Evolutionary conservation across 2,113 vertebrate genomes (phyloP).

Genomic region (Amblyopsis rosae): DNA sequence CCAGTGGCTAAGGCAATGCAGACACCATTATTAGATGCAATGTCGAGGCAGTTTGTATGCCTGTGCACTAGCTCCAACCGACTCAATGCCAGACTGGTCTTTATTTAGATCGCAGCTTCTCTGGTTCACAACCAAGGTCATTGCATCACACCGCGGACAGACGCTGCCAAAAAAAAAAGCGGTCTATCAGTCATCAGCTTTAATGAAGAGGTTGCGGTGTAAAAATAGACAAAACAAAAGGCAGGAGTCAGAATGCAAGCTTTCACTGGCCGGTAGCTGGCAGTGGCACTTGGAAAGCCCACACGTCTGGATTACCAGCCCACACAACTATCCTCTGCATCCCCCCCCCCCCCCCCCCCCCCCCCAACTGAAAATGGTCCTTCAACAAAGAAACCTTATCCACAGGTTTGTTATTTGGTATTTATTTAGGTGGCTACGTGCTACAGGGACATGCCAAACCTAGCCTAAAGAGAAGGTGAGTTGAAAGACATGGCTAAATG

Average conservation of each 20-base stretch:
- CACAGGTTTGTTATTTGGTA: slow-evolving; percentile 34
- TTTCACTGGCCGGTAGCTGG: slow-evolving; percentile 49
- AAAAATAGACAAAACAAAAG: slow-evolving; percentile 73
- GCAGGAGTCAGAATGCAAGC: slow-evolving; percentile 51
- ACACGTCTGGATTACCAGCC: slow-evolving; percentile 55
- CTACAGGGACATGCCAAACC: too few relatives aligned
- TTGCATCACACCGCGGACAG: slow-evolving; percentile 58
- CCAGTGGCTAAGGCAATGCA: background rate
- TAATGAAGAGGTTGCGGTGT: slow-evolving; percentile 65
- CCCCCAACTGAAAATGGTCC: slow-evolving; percentile 26
- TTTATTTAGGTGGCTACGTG: slow-evolving; percentile 38
- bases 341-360: background rate
- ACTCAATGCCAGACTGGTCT: slow-evolving; percentile 47
- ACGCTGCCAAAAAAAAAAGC: slow-evolving; percentile 60
- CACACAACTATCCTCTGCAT: slow-evolving; percentile 35
- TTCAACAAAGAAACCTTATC: background rate
- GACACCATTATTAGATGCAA: slow-evolving; percentile 20
- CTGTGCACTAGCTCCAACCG: slow-evolving; percentile 9
- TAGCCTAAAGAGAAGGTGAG: too few relatives aligned
- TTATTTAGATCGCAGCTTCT: slow-evolving; percentile 63
- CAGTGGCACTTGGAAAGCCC: slow-evolving; percentile 48
- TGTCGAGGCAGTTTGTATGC: slow-evolving; percentile 20
- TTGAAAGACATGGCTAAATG: too few relatives aligned
- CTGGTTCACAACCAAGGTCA: slow-evolving; percentile 67
- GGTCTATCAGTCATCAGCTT: slow-evolving; percentile 72